Percentiles rank a stretch among this genome's conserved stretches.
Conservation (phyloP, 23 tunicate species). For the Halocynthia aurantium region DNA sequence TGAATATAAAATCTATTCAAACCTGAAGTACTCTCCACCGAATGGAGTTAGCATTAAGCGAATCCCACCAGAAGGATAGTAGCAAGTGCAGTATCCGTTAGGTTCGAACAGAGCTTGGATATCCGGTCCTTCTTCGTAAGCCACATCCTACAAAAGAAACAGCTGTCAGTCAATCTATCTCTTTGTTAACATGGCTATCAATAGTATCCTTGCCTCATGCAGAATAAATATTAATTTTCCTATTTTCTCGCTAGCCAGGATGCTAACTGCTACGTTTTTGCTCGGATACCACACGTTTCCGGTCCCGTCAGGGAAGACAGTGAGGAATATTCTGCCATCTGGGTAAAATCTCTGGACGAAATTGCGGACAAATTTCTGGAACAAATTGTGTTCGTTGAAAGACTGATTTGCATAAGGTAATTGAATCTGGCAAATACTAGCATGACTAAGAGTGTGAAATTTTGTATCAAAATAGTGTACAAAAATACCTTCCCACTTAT, state of each 20-base stretch:
- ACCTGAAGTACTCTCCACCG: conserved; percentile 81
- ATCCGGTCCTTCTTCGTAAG: conserved; percentile 32
- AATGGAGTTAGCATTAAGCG: conserved; percentile 33
- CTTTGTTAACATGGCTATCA: not conserved
- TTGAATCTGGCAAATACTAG: not conserved
- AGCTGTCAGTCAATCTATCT: not conserved
- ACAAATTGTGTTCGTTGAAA: not conserved
- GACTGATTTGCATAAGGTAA: conserved; percentile 8
- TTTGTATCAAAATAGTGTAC: not conserved
- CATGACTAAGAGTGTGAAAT: not conserved
- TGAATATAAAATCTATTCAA: not conserved
- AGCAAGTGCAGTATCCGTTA: conserved; percentile 64
- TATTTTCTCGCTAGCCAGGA: conserved; percentile 42
- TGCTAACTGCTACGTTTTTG: conserved; percentile 67
- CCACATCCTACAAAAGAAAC: conserved; percentile 28
- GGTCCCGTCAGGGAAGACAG: conserved; percentile 68
- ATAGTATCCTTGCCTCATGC: conserved; percentile 42
- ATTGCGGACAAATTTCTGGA: conserved; percentile 37
- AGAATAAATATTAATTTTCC: conserved; percentile 62
- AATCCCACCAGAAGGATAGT: conserved; percentile 46
- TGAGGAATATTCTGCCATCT: conserved; percentile 49
- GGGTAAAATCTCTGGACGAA: conserved; percentile 57
- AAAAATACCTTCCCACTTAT: conserved; percentile 45
- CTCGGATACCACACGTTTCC: conserved; percentile 85
- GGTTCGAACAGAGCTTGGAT: conserved; percentile 72